phyloP scores from a whole-genome alignment of 2,113 vertebrate genomes.

The Deroptyus accipitrinus region DNA sequence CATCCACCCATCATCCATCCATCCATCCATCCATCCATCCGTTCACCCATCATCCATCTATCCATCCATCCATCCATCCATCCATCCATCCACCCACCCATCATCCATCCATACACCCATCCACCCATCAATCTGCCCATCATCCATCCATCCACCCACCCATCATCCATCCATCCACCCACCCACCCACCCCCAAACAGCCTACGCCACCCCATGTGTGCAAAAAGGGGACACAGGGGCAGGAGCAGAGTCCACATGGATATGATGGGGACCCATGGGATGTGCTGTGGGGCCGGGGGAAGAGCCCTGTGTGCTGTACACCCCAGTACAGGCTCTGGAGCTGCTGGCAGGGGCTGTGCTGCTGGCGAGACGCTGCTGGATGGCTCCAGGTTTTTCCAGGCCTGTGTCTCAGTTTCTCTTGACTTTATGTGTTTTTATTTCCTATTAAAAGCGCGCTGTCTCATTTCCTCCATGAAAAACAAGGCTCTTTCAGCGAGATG shows the following conservation, averaged over 20 bases:
- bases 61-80: neutral
- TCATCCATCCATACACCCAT: neutral
- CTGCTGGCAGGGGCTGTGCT: constrained; percentile 45
- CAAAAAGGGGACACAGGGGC: accelerated
- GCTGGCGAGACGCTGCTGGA: constrained; percentile 32
- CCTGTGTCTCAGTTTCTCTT: neutral
- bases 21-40: no score
- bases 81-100: neutral
- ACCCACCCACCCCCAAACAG: neutral
- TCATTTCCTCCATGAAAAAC: constrained; percentile 56
- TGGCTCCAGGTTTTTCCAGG: constrained; percentile 38
- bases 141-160: neutral
- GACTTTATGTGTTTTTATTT: constrained; percentile 51
- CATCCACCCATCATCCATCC: no score
- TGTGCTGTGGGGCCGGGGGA: accelerated
- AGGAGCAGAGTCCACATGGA: accelerated
- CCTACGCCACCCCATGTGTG: accelerated
- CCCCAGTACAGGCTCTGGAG: neutral
- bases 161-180: neutral
- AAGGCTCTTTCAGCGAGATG: neutral
- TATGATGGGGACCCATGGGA: accelerated
- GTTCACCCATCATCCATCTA: neutral
- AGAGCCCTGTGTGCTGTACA: neutral
- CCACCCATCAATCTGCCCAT: no score
- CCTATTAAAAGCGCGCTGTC: constrained; percentile 5